phyloP scores from a whole-genome alignment of 2,113 vertebrate species.

The Centrocercus urophasianus region DNA sequence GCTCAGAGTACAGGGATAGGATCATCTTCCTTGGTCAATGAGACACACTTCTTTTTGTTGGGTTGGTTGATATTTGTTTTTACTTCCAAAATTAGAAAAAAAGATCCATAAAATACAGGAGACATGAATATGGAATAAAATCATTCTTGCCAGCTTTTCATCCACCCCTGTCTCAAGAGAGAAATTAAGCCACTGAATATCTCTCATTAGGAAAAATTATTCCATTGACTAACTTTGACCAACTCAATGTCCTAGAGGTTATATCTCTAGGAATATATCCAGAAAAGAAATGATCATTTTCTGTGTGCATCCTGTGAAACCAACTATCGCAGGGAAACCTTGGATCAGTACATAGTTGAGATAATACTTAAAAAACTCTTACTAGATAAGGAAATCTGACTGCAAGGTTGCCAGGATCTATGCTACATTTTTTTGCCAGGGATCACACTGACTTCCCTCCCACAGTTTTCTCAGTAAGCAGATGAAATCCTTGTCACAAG shows the following conservation, averaged over 20 bases:
- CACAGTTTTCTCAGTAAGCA: constrained; percentile 38
- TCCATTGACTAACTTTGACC: not conserved
- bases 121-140: not conserved
- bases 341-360: not conserved
- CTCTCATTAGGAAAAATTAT: not conserved
- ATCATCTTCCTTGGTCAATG: too few species aligned
- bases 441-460: constrained; percentile 21
- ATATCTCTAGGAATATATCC: not conserved
- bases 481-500: constrained; percentile 45
- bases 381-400: not conserved
- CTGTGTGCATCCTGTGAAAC: not conserved
- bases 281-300: constrained; percentile 2
- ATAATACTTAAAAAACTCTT: not conserved
- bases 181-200: not conserved
- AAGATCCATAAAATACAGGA: not conserved
- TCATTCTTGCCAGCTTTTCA: not conserved
- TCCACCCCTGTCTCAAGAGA: not conserved
- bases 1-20: too few species aligned
- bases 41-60: not conserved
- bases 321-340: not conserved
- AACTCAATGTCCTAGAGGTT: not conserved
- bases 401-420: not conserved
- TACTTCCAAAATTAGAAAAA: not conserved
- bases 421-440: not conserved
- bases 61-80: accelerated